phyloP scores from a whole-genome alignment of 2,113 vertebrate genomes.

The Anas platyrhynchos region DNA sequence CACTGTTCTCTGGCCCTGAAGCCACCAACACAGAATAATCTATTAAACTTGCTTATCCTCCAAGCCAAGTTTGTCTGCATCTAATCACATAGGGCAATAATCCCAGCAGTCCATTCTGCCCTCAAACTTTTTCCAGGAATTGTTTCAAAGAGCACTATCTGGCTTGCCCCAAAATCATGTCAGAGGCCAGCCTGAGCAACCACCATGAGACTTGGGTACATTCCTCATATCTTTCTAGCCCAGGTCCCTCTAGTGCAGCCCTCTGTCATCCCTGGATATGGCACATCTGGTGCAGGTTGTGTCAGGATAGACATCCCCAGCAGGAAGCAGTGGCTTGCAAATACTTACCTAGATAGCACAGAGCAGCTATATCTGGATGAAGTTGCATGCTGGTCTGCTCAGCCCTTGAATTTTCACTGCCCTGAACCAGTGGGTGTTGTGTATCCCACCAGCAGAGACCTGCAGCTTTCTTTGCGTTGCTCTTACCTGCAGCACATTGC shows the following conservation, averaged over 20 bases:
- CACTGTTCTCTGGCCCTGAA: not conserved
- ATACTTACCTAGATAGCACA: fast-evolving
- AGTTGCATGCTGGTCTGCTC: not conserved
- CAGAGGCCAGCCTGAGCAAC: not conserved
- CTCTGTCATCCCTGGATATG: not conserved
- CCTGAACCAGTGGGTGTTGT: not conserved
- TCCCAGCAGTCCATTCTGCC: not conserved
- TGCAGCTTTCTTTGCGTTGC: not conserved
- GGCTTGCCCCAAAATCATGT: not conserved
- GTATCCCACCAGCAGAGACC: not conserved
- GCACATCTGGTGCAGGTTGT: not conserved
- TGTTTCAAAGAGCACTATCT: not conserved
- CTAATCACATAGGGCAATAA: not conserved
- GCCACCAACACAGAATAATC: not conserved
- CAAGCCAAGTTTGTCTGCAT: not conserved
- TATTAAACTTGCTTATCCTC: not conserved
- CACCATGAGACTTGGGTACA: not conserved
- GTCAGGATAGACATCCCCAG: not conserved
- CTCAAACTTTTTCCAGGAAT: not conserved
- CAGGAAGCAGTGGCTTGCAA: not conserved
- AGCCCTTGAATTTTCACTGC: not conserved
- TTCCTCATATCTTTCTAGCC: not conserved
- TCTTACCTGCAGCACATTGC: not conserved
- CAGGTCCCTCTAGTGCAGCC: not conserved
- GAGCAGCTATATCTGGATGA: not conserved